phyloP scores from a whole-genome alignment of 2,113 vertebrate species.

The Sceloporus undulatus region DNA sequence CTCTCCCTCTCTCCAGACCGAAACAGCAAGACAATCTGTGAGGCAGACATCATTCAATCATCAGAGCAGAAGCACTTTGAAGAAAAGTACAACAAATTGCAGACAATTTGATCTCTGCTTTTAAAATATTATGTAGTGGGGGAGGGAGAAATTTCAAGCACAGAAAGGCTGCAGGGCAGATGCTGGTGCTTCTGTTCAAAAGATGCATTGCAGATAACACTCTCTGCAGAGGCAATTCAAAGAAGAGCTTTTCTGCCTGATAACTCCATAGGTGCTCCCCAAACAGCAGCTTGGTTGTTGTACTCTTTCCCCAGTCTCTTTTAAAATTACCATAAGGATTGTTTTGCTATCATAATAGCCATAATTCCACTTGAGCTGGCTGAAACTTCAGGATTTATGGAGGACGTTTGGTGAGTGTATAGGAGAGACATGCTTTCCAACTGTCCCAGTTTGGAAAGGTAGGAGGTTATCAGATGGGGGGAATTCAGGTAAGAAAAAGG shows the following conservation, averaged over 20 bases:
- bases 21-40: neutral
- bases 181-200: neutral
- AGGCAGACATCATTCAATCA: neutral
- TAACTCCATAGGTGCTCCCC: neutral
- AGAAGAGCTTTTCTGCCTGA: neutral
- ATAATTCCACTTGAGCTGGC: neutral
- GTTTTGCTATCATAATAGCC: neutral
- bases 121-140: neutral
- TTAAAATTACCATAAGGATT: neutral
- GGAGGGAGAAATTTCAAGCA: neutral
- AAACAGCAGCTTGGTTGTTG: neutral
- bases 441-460: no score
- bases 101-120: constrained; percentile 18
- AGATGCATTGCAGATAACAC: neutral
- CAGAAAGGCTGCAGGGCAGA: neutral
- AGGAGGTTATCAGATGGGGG: no score
- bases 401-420: no score
- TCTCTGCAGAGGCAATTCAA: neutral
- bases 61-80: neutral
- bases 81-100: constrained; percentile 28
- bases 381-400: no score
- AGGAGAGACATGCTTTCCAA: no score
- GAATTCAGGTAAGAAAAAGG: no score
- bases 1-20: neutral
- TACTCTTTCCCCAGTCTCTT: neutral